phyloP scores from a whole-genome alignment of 2,113 vertebrate genomes.

The Caranx melampygus region DNA sequence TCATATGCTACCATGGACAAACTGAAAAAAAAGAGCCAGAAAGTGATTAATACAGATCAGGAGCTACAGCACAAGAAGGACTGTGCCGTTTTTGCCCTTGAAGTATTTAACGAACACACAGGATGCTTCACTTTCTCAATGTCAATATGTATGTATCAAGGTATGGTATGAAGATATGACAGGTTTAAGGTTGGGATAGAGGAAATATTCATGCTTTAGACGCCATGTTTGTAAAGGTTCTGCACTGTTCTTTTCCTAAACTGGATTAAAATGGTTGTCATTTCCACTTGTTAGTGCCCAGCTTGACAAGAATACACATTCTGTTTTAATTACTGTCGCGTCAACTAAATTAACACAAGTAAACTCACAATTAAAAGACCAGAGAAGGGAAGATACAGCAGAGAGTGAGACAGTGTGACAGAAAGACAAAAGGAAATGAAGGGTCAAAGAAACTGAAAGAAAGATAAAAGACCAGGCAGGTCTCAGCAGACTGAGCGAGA shows the following conservation, averaged over 20 bases:
- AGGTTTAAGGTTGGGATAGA: background rate
- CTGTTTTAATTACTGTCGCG: constrained; percentile 20
- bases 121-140: background rate
- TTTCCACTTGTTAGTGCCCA: background rate
- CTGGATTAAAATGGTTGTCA: background rate
- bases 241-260: background rate
- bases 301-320: constrained; percentile 4
- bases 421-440: constrained; percentile 27
- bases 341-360: constrained; percentile 17
- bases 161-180: background rate
- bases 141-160: background rate
- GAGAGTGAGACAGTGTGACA: constrained; percentile 27
- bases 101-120: background rate
- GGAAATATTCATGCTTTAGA: background rate
- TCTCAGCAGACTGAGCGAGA: constrained; percentile 59
- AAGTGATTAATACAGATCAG: too few species aligned
- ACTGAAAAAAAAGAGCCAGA: background rate
- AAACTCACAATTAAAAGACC: constrained; percentile 21
- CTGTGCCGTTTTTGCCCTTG: background rate
- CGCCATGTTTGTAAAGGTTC: background rate
- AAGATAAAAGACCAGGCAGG: constrained; percentile 47
- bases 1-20: background rate
- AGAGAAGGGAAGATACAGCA: constrained; percentile 10
- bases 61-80: background rate
- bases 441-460: constrained; percentile 46